A percentile compares a stretch with the other conserved stretches of the same genome.
Conservation (phyloP, 2,797 vertebrate genomes). For the Eutrigla gurnardus region DNA sequence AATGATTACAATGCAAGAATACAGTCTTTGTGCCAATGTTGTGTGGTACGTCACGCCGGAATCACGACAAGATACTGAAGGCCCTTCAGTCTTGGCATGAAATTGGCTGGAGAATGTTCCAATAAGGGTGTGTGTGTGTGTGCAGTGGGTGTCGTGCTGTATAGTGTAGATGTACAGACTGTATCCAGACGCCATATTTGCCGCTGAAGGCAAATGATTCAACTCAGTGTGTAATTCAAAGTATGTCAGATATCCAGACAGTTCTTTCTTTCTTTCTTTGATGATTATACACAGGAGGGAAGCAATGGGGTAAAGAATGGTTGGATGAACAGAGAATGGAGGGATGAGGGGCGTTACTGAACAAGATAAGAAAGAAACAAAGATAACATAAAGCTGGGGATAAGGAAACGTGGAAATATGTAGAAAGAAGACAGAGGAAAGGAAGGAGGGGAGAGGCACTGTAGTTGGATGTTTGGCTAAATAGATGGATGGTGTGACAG, state of each 20-base stretch:
- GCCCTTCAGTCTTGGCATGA: conserved; percentile 48
- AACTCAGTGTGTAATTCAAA: conserved; percentile 23
- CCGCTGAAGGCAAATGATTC: conserved; percentile 16
- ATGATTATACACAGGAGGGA: conserved; percentile 6
- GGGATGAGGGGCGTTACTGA: conserved; percentile 18
- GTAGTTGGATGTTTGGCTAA: conserved; percentile 17
- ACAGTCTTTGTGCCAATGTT: conserved; percentile 65
- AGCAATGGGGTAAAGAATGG: neutral
- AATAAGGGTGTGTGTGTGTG: conserved; percentile 43
- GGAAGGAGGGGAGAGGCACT: neutral
- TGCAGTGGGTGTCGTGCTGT: conserved; percentile 20
- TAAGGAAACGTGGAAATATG: neutral
- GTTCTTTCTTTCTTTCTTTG: conserved; percentile 15
- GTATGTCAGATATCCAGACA: conserved; percentile 33
- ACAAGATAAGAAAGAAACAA: neutral
- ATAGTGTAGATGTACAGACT: conserved; percentile 15
- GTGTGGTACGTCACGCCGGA: conserved; percentile 47
- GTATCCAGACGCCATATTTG: conserved; percentile 3
- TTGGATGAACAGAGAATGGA: conserved; percentile 12
- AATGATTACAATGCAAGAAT: conserved; percentile 67
- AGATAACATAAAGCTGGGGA: conserved; percentile 14
- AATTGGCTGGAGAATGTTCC: conserved; percentile 48
- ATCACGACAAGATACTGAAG: conserved; percentile 35
- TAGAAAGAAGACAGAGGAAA: neutral
- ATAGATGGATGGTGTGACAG: conserved; percentile 46